Percentiles rank a stretch among this genome's conserved stretches.
These are phyloP conservation scores for Ladona fulva DNA, from an alignment of 1,140 invertebrate species.

Conservation along the genomic window DNA sequence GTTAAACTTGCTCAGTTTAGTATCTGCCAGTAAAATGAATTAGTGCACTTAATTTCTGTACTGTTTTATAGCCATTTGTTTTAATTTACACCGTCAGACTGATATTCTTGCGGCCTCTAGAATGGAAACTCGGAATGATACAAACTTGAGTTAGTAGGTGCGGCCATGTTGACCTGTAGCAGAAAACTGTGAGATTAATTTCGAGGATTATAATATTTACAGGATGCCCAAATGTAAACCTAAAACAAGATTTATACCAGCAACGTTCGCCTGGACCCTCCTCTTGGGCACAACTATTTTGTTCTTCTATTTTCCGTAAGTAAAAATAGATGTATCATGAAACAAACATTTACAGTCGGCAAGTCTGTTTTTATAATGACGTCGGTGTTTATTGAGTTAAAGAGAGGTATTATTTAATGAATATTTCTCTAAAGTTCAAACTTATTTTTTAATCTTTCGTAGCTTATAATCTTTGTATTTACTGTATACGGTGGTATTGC, in stretches of 20 bases:
- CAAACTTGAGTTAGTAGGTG: constrained; percentile 32
- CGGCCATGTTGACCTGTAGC: constrained; percentile 55
- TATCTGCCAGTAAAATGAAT: neutral
- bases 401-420: no score
- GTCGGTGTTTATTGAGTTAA: no score
- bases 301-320: constrained; percentile 97
- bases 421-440: no score
- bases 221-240: constrained; percentile 89
- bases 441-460: no score
- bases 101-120: neutral
- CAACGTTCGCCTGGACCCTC: constrained; percentile 90
- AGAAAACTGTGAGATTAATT: constrained; percentile 44
- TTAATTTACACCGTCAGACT: neutral
- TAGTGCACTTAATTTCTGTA: neutral
- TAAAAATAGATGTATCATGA: constrained; percentile 32
- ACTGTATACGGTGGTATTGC: no score
- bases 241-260: constrained; percentile 88
- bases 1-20: neutral
- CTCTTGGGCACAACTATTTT: constrained; percentile 80
- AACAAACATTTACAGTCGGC: neutral
- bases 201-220: constrained; percentile 44
- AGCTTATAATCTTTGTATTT: no score
- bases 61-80: neutral
- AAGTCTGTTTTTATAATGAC: neutral
- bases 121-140: constrained; percentile 9